phyloP scores from a whole-genome alignment of 2,797 vertebrate species.

The Allenopithecus nigroviridis region DNA sequence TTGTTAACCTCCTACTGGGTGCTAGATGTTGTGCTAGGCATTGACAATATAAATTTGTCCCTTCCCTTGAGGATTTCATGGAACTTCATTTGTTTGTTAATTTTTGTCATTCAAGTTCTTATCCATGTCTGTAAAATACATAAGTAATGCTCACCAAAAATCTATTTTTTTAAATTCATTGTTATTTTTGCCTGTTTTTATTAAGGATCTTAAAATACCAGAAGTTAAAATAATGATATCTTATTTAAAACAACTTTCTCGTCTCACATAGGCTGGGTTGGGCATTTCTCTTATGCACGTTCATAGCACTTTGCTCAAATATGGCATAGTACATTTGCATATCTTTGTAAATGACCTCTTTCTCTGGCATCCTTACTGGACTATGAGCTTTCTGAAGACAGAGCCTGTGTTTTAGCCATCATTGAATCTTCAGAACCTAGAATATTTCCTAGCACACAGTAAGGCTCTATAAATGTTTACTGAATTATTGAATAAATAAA shows the following conservation, averaged over 20 bases:
- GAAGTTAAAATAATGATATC: not conserved
- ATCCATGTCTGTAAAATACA: not conserved
- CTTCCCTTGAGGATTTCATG: not conserved
- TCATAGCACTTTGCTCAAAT: not conserved
- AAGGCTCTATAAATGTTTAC: not conserved
- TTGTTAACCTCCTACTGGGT: not conserved
- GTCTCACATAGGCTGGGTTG: not conserved
- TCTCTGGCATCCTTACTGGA: not conserved
- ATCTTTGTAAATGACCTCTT: not conserved
- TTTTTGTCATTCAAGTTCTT: not conserved
- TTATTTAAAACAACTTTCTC: not conserved
- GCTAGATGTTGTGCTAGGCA: not conserved
- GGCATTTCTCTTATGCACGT: fast-evolving
- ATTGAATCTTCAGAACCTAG: not conserved
- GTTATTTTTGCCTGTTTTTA: not conserved
- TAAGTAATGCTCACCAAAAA: not conserved
- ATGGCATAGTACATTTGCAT: not conserved
- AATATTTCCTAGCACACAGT: not conserved
- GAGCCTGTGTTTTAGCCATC: not conserved
- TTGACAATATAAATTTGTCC: not conserved
- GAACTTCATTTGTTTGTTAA: not conserved
- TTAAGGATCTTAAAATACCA: not conserved
- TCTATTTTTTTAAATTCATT: not conserved
- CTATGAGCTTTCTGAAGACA: not conserved
- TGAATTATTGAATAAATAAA: not conserved